Base-by-base conservation (phyloP, 2,113 vertebrate genomes). In the Hemiscyllium ocellatum region DNA sequence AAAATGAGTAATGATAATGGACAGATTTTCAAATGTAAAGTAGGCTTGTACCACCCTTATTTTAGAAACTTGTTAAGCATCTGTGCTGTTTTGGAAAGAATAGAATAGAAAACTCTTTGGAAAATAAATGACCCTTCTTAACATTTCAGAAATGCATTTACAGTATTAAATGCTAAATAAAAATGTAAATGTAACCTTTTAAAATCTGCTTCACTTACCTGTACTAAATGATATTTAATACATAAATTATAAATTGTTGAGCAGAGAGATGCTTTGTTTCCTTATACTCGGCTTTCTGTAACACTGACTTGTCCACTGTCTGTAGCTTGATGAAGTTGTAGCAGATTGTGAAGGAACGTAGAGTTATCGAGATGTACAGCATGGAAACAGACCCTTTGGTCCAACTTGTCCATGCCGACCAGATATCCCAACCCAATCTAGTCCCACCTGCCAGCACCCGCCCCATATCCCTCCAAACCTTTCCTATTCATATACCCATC, bases 181-280 rank as follows among this genome's bases (percentile, higher is more conserved):
- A 72, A 95, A 95, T 95, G 94, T 95, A 72, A 50, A 70, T 95
- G 94, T 72, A 95, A 95, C 94, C 94, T 95, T 95, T 93, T 95
- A 72, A 95, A 95, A 76, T 95, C 26, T 22, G 50, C 94, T 72
- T 70, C 94, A 70, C 69, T 72, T 47, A 72, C 94, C 69, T 66
- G 89, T 61, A 47, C 89, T 66, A 93, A 93, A 93, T 93, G 89
- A 95, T 95, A 95, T 76, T 95, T 76, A 72, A 95, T 50, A 76
- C 68, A 72, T 72, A 95, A 70, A 95, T 76, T 24, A 95, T 72
- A 72, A 70, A 95, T 76, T 24, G 72, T 70, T 72, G 94, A 68
- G 94, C 94, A 70, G 1, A 95, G 94, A 68, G n/a, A 68, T 66
- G 61, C 37, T 66, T 68, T 68, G 56, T 7, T 61, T 33, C 87